Evolutionary conservation across 2,113 vertebrate genomes (phyloP).

Genomic region (Emydocephalus ijimae): DNA sequence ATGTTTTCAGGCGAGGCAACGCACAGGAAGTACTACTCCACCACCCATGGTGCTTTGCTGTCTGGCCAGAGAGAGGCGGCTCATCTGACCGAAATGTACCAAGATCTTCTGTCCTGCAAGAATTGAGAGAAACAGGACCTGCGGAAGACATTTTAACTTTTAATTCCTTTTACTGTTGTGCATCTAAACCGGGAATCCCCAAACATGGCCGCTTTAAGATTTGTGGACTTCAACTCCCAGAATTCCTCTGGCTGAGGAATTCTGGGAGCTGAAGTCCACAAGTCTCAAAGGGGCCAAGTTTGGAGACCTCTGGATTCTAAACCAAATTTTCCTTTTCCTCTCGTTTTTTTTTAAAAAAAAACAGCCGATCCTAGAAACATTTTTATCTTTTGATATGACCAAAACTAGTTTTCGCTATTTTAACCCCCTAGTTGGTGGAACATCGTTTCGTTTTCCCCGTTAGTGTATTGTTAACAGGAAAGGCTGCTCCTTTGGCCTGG

Average conservation of each 20-base stretch:
- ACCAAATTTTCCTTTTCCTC: slow-evolving; percentile 59
- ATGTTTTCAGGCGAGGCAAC: slow-evolving; percentile 98
- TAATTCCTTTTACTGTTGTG: slow-evolving; percentile 60
- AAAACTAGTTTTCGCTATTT: slow-evolving; percentile 66
- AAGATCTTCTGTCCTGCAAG: slow-evolving; percentile 82
- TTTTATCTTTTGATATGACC: slow-evolving; percentile 68
- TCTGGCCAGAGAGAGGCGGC: slow-evolving; percentile 95
- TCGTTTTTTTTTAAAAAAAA: slow-evolving; percentile 64
- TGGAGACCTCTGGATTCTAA: no score
- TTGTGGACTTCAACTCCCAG: no score
- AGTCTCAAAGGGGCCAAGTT: no score
- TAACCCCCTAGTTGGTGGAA: slow-evolving; percentile 67
- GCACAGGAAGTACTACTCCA: slow-evolving; percentile 98
- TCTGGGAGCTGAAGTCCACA: no score
- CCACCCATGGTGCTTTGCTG: slow-evolving; percentile 97
- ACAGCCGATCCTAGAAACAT: neutral
- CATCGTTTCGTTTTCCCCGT: slow-evolving; percentile 73
- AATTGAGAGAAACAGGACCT: slow-evolving; percentile 73
- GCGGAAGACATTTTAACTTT: slow-evolving; percentile 76
- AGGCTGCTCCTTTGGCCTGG: slow-evolving; percentile 69
- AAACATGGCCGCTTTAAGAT: no score
- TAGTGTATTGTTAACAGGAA: slow-evolving; percentile 68
- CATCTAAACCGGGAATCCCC: slow-evolving; percentile 41
- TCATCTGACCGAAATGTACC: slow-evolving; percentile 92
- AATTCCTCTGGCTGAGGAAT: no score